Base-by-base conservation (phyloP, 2,113 vertebrate genomes). In the Tamias sibiricus region DNA sequence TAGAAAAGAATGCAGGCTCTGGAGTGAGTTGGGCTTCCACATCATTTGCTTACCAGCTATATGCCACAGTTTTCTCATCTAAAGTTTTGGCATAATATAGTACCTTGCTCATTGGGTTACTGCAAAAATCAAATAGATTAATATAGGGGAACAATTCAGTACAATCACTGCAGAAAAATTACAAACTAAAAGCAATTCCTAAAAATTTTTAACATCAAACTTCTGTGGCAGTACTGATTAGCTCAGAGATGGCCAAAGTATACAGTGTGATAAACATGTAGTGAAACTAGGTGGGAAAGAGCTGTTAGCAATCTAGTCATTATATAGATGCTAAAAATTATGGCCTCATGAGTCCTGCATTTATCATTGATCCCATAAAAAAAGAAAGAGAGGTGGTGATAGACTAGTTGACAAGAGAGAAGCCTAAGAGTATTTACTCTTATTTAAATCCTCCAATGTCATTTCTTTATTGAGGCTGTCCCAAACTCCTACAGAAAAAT, bases 171-270 rank as follows among this genome's bases (percentile, higher is more conserved):
- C 37, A 91, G 66, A 35, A 52, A 95, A 95, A 80, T 74, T 62
- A 90, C 68, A 87, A 93, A 75, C 35, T 42, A 69, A 85, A 86
- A 96, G n/a, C 16, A 95, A 75, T 69, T 66, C 14, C n/a, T 76
- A 54, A 26, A 71, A 24, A 30, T 30, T 62, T 85, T 85, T 76
- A 90, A 86, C 32, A 81, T 16, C 49, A 24, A 76, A 47, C 20
- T 14, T 75, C 14, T 92, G 68, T 19, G 24, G 16, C 19, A 82
- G 44, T 72, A 12, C 54, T 68, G 10, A 49, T 87, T 79, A 96
- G 20, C 59, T 76, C 54, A 62, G 9, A 66, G 37, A 94, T 75
- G 83, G 95, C 8, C 17, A 47, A 68, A 30, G 4, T 22, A 49
- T 44, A 68, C 40, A 91, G 12, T 49, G 37, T 83, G 59, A 72